Evolutionary conservation across 2,797 vertebrate genomes (phyloP).

Genomic region (Anas capensis): DNA sequence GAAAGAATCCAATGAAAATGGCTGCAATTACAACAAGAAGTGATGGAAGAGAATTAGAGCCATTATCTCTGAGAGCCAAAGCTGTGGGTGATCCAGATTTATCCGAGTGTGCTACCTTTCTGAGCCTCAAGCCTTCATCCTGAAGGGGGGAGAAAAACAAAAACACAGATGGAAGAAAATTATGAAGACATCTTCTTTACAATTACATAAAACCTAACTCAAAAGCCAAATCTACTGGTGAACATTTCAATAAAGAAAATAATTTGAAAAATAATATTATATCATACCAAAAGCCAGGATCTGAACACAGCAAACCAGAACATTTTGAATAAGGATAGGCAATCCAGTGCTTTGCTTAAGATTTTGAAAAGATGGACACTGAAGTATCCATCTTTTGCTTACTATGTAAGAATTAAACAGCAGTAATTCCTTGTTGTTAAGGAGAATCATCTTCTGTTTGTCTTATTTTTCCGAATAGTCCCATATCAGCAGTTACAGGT

Average conservation of each 20-base stretch:
- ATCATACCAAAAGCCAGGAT: not conserved
- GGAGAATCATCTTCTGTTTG: not conserved
- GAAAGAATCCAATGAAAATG: slow-evolving; percentile 99
- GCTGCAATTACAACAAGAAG: slow-evolving; percentile 99
- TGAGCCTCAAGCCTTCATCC: slow-evolving; percentile 93
- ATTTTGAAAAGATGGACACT: not conserved
- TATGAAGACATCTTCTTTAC: not conserved
- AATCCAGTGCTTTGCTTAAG: not conserved
- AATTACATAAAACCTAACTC: not conserved
- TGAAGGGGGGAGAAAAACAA: slow-evolving; percentile 64
- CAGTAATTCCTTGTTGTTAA: not conserved
- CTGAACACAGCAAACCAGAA: rapidly evolving
- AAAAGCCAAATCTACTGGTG: not conserved
- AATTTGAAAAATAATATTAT: not conserved
- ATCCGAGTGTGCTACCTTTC: slow-evolving; percentile 90
- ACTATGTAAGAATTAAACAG: not conserved
- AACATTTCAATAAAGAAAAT: not conserved
- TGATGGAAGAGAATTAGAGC: slow-evolving; percentile 92
- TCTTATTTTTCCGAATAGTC: not conserved
- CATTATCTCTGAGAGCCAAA: slow-evolving; percentile 88
- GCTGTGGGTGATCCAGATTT: slow-evolving; percentile 87
- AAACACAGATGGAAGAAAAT: not conserved
- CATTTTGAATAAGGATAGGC: not conserved
- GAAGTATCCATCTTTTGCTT: not conserved
- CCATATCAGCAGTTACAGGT: not conserved